Conservation (phyloP, 2,888 invertebrate genomes). For the Prosapia bicincta region DNA sequence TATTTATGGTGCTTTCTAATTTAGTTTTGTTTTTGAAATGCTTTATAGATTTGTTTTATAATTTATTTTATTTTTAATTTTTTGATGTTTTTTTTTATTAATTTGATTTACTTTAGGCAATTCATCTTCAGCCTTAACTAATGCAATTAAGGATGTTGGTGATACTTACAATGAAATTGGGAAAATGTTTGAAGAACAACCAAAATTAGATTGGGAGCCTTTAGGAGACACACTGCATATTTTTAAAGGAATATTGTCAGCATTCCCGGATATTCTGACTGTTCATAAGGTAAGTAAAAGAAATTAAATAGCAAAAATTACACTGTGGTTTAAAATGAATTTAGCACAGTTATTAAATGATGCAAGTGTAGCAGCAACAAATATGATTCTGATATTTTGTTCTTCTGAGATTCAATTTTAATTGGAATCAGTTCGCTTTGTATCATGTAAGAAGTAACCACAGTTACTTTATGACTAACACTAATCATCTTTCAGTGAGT, state of each 20-base stretch:
- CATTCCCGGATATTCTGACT: conserved; percentile 85
- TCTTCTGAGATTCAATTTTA: background rate
- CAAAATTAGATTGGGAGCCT: conserved; percentile 86
- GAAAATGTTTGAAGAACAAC: conserved; percentile 84
- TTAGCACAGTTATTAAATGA: background rate
- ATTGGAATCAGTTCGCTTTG: no score
- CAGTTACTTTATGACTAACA: no score
- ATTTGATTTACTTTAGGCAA: background rate
- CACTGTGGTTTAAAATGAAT: conserved; percentile 3
- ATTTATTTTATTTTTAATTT: no score
- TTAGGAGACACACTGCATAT: conserved; percentile 88
- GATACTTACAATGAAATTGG: conserved; percentile 88
- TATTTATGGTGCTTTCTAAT: no score
- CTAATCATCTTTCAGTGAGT: no score
- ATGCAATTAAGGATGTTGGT: conserved; percentile 66
- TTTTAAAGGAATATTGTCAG: conserved; percentile 88
- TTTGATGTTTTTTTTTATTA: no score
- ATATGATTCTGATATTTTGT: background rate
- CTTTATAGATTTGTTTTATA: no score
- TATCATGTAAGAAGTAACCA: no score
- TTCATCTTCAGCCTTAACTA: conserved; percentile 7
- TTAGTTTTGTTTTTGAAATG: no score
- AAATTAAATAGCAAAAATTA: background rate
- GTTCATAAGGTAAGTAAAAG: conserved; percentile 69
- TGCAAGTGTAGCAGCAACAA: background rate